Evolutionary conservation across 1,140 invertebrate genomes (phyloP), one percentile per base, ranked within the genome.

Genomic region (Drosophila ohnishii): DNA sequence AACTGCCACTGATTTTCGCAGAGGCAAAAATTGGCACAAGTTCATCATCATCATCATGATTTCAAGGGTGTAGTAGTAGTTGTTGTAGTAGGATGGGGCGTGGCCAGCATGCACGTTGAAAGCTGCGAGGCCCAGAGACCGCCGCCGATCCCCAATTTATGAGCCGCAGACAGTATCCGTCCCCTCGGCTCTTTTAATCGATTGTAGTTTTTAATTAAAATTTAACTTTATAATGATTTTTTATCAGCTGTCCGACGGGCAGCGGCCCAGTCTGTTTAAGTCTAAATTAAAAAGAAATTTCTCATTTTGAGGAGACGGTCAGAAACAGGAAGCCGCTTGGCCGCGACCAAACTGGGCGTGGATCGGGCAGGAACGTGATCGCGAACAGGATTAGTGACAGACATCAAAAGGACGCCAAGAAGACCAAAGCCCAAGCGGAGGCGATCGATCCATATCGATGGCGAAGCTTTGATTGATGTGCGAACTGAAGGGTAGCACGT

Each of bases 201-300:
- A 87, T 87, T 89, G 80, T 72, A 75, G 70, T 87, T 91, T 91
- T 91, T 91, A 91, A 91, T 91, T 91, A 91, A 90, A 90, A 90
- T 87, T 90, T 89, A 90, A 87, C 82, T 85, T 91, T 90, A 91
- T 91, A 91, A 91, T 91, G 83, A 90, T 88, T 90, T 91, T 91
- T 91, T 88, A 91, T 91, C 90, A 91, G 90, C 86, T 91, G 86
- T 79, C 77, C 69, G 53, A 10, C 40, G n/a, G 9, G 37, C 40
- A 1, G 32, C 42, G 16, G 32, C 16, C 34, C 34, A 35, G 66
- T 67, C 79, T 71, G 69, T 71, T 81, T 88, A 88, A 70, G 88
- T 84, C 84, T 85, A 90, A 90, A 90, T 90, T 90, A 90, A 90
- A 90, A 90, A 90, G 84, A 90, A 90, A 90, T 90, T 90, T 90